A percentile compares a stretch with the other conserved stretches of the same genome.
Conservation (phyloP, 2,888 invertebrate genomes). For the Eulithis testata region DNA sequence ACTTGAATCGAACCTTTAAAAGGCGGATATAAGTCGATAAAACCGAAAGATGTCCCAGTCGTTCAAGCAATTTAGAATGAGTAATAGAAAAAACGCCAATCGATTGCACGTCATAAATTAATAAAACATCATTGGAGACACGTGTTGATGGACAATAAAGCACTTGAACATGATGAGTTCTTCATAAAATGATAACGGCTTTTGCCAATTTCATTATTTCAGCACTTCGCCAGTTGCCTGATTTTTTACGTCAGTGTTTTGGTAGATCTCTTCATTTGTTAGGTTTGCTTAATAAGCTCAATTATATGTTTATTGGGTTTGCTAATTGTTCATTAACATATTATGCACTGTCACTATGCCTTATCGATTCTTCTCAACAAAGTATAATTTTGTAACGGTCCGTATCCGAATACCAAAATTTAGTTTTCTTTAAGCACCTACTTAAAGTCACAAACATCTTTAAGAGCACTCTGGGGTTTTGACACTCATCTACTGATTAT, state of each 20-base stretch:
- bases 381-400: too few species aligned
- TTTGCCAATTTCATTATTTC: neutral
- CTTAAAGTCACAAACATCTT: too few species aligned
- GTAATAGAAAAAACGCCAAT: constrained; percentile 23
- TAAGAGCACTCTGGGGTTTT: neutral
- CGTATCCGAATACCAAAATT: too few species aligned
- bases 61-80: constrained; percentile 20
- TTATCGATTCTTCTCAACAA: too few species aligned
- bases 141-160: constrained; percentile 27
- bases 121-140: constrained; percentile 29
- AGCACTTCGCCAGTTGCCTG: neutral
- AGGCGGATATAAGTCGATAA: constrained; percentile 12
- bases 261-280: neutral
- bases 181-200: constrained; percentile 2
- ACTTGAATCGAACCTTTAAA: neutral
- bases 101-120: constrained; percentile 35
- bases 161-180: constrained; percentile 10
- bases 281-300: too few species aligned
- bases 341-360: too few species aligned
- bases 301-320: neutral
- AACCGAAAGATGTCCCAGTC: constrained; percentile 6
- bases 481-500: neutral
- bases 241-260: neutral
- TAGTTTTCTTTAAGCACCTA: too few species aligned
- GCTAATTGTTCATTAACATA: neutral